These are phyloP conservation scores for Sciurus carolinensis DNA, from an alignment of 2,797 vertebrate species.

Conservation along the genomic window DNA sequence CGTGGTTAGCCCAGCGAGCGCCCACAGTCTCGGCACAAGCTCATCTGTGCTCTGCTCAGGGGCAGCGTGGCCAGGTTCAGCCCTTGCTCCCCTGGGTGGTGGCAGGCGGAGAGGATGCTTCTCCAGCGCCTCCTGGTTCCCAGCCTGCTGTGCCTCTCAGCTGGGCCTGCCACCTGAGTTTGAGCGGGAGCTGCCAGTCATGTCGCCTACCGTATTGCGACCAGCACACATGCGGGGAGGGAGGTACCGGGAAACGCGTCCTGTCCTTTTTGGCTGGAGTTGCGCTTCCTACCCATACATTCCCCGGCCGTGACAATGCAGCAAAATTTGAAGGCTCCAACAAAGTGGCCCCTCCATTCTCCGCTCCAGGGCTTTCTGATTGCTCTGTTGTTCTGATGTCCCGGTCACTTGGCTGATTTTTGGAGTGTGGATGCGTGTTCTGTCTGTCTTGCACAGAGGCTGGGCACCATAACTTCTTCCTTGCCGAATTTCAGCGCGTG, in stretches of 20 bases:
- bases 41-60: not conserved
- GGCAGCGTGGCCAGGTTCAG: not conserved
- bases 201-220: slow-evolving; percentile 58
- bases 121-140: not conserved
- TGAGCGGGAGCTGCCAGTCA: slow-evolving; percentile 42
- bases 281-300: slow-evolving; percentile 12
- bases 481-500: slow-evolving; percentile 53
- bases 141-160: not conserved
- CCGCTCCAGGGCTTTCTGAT: not conserved
- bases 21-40: not conserved
- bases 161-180: slow-evolving; percentile 69
- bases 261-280: slow-evolving; percentile 44
- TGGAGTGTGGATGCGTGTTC: slow-evolving; percentile 32
- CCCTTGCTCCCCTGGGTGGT: slow-evolving; percentile 12
- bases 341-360: not conserved
- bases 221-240: slow-evolving; percentile 3
- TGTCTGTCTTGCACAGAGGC: slow-evolving; percentile 56
- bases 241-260: not conserved
- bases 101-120: slow-evolving; percentile 21
- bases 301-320: slow-evolving; percentile 85
- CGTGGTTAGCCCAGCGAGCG: not conserved
- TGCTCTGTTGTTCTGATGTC: not conserved
- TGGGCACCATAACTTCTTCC: slow-evolving; percentile 81
- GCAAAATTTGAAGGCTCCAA: slow-evolving; percentile 79
- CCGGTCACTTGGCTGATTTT: not conserved